Evolutionary conservation across 92 coral and sea anemone genomes (phyloP), one percentile per base, ranked within the genome.

Genomic region (Zoanthus solanderi): DNA sequence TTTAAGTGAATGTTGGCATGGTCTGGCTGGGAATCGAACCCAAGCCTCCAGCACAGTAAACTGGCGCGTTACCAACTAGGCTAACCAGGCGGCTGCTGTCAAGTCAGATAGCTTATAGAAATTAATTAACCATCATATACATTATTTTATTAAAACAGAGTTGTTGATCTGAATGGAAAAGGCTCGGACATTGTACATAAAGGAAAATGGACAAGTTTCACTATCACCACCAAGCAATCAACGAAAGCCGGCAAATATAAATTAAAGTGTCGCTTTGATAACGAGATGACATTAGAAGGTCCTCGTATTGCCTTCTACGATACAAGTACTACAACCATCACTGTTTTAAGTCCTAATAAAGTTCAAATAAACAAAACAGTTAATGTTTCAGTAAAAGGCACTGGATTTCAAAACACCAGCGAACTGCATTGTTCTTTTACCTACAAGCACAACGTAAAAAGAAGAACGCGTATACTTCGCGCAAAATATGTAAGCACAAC

Each of bases 401-500:
- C 31, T 29, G 48, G 67, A 54, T 77, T 77, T 18, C 82, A 77
- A 77, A 58, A 77, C 67, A 77, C 82, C 0, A 54, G 18, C 14
- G 82, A 77, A 53, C 30, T 77, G 47, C 82, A 63, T 32, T 77
- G 82, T 58, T 14, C 31, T 31, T 14, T 63, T 30, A 52, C 82
- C 15, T 77, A 8, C 37, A 75, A 48, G 47, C 32, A 6, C 1
- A 75, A 75, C n/a, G 9, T 37, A 5, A 37, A 23, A 53, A 31
- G 53, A 6, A 17, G 53, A 53, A 11, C 13, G 67, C 45, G 12
- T 6, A 46, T 6, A 29, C 52, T 77, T 56, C 48, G 46, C 15
- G 82, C 82, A 4, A 15, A 77, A 54, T 77, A 53, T 31, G n/a
- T 30, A 28, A 56, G 7, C 67, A 30, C 32, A 9, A 77, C 66